Evolutionary conservation across 2,888 invertebrate genomes (phyloP).

Genomic region (Chrysolina haemoptera): DNA sequence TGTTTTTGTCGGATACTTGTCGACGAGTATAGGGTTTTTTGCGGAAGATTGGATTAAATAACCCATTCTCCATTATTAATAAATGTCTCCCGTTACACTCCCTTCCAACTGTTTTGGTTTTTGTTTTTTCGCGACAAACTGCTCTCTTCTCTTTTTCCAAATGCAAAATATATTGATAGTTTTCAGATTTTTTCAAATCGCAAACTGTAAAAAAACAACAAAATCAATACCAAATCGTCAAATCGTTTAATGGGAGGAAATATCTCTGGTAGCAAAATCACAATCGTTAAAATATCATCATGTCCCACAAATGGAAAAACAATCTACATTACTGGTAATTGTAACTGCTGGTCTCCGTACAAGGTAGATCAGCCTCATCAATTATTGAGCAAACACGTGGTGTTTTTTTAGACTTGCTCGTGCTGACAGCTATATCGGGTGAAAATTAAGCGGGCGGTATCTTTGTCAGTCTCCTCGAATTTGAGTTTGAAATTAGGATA

Average conservation of each 20-base stretch:
- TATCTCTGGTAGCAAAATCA: background rate
- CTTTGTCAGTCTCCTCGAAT: conserved; percentile 30
- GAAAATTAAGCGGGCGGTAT: conserved; percentile 43
- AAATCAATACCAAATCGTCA: background rate
- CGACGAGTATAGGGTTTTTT: no score
- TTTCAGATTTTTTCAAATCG: background rate
- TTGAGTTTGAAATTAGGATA: conserved; percentile 27
- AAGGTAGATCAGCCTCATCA: conserved; percentile 60
- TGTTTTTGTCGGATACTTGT: no score
- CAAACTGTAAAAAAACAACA: background rate
- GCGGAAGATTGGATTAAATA: no score
- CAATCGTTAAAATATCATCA: conserved; percentile 17
- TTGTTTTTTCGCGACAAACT: no score
- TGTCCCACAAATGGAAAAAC: conserved; percentile 45
- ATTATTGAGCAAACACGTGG: conserved; percentile 61
- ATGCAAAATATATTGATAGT: no score
- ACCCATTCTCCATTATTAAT: no score
- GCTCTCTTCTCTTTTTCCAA: no score
- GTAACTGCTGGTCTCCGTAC: conserved; percentile 59
- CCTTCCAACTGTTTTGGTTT: no score
- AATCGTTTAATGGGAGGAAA: background rate
- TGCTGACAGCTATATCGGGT: conserved; percentile 51
- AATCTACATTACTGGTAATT: conserved; percentile 56
- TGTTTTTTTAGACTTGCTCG: conserved; percentile 57
- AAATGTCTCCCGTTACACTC: no score